phyloP scores from a whole-genome alignment of 2,797 vertebrate genomes.

The Melanotaenia maccullochi region DNA sequence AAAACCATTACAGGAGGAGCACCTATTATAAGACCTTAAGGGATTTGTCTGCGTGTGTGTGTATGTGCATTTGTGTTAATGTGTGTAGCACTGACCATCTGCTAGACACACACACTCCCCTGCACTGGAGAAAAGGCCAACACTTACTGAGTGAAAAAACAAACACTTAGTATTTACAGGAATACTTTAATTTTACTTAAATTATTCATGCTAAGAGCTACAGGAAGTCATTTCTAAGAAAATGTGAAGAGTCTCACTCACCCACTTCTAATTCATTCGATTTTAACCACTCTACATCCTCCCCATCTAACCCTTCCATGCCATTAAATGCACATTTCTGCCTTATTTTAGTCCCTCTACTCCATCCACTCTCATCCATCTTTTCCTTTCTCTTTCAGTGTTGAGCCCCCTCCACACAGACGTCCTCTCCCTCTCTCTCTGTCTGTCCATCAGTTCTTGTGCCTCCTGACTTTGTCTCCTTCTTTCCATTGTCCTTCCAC shows the following conservation, averaged over 20 bases:
- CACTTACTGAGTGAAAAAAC: constrained; percentile 47
- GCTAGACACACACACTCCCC: constrained; percentile 58
- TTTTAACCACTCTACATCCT: not conserved
- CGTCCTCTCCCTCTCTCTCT: constrained; percentile 18
- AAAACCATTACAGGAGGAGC: constrained; percentile 55
- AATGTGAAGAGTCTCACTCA: constrained; percentile 21
- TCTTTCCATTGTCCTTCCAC: constrained; percentile 51
- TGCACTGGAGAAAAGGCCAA: constrained; percentile 43
- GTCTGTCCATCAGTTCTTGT: constrained; percentile 53
- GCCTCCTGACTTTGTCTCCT: constrained; percentile 37
- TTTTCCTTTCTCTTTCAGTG: constrained; percentile 33
- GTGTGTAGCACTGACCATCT: constrained; percentile 74
- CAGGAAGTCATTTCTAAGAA: constrained; percentile 4
- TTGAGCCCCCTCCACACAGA: not conserved
- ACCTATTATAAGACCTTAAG: constrained; percentile 65
- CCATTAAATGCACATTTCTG: constrained; percentile 11
- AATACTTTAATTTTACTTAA: constrained; percentile 33
- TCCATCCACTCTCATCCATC: constrained; percentile 50
- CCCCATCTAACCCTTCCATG: not conserved
- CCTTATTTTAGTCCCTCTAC: constrained; percentile 11
- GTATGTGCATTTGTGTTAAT: constrained; percentile 16
- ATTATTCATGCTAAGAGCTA: constrained; percentile 35
- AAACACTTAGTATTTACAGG: constrained; percentile 37
- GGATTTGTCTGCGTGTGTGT: constrained; percentile 60
- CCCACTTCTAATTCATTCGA: constrained; percentile 3